phyloP scores from a whole-genome alignment of 37 sponge, comb jelly and placozoan genomes.

The Geodia barretti region DNA sequence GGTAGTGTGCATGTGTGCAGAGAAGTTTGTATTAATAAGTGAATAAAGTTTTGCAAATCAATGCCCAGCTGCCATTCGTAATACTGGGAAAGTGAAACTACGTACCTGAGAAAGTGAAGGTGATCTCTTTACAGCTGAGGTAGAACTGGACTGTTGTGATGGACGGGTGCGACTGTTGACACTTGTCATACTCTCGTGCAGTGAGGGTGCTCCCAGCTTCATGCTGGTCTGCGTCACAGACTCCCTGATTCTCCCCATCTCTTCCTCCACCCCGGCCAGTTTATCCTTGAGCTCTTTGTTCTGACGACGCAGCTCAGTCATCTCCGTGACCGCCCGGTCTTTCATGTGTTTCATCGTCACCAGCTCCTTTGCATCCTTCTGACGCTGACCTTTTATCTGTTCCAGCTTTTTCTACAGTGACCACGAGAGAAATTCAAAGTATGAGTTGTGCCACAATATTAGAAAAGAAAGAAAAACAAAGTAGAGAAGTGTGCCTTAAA shows the following conservation, averaged over 20 bases:
- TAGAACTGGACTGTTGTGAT: neutral
- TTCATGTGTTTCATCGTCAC: constrained; percentile 43
- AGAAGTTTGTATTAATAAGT: neutral
- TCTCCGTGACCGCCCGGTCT: constrained; percentile 39
- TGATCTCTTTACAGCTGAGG: neutral
- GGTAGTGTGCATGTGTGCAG: too few species aligned
- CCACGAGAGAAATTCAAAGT: neutral
- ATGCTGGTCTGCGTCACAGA: neutral
- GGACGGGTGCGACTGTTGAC: neutral
- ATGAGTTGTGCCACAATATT: too few species aligned
- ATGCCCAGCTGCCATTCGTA: too few species aligned
- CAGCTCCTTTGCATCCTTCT: constrained; percentile 76
- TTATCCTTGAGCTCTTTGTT: constrained; percentile 7
- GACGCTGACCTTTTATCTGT: constrained; percentile 53
- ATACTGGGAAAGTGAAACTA: neutral
- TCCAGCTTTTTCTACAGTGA: constrained; percentile 72
- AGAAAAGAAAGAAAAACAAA: too few species aligned
- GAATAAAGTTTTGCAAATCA: too few species aligned
- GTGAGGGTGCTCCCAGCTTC: neutral
- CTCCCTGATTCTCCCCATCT: constrained; percentile 18
- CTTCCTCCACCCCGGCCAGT: constrained; percentile 17
- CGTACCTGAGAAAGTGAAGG: neutral
- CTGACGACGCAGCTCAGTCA: constrained; percentile 8
- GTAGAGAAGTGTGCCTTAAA: too few species aligned
- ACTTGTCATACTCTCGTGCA: neutral